These are phyloP conservation scores for Mycteria americana DNA, from an alignment of 2,797 vertebrate species.

Conservation along the genomic window DNA sequence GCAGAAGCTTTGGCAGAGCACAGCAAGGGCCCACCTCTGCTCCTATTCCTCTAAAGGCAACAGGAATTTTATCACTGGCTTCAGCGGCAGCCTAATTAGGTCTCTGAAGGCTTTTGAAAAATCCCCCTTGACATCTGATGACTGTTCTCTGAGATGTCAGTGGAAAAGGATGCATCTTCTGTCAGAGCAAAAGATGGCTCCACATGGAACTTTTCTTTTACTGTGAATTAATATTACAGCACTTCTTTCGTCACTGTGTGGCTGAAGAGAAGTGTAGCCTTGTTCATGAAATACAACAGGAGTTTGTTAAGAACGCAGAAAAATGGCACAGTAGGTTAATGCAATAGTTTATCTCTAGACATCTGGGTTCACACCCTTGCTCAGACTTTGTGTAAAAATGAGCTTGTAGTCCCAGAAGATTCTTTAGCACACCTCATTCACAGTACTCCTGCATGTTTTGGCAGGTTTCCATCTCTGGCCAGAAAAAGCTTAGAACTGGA, in stretches of 20 bases:
- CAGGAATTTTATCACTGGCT: background rate
- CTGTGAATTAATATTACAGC: background rate
- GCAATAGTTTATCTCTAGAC: background rate
- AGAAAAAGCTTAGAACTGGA: background rate
- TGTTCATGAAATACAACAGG: background rate
- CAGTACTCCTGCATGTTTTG: background rate
- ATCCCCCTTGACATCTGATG: background rate
- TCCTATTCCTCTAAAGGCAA: background rate
- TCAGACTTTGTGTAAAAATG: slow-evolving; percentile 10
- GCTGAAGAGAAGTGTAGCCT: background rate
- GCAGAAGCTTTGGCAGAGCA: background rate
- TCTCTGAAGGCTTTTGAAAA: slow-evolving; percentile 16
- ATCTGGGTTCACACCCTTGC: background rate
- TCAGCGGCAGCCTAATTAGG: background rate
- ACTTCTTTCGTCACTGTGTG: background rate
- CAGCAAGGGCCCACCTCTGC: background rate
- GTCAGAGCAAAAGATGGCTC: background rate
- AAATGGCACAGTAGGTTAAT: slow-evolving; percentile 4
- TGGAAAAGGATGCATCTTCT: background rate
- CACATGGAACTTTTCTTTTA: background rate
- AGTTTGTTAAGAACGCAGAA: background rate
- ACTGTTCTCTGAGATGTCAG: background rate
- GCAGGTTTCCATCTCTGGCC: background rate
- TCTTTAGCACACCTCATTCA: slow-evolving; percentile 28
- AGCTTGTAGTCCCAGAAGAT: background rate